Base-by-base conservation (phyloP, 2,797 vertebrate species). In the Tokudaia tokunoshimensis region DNA sequence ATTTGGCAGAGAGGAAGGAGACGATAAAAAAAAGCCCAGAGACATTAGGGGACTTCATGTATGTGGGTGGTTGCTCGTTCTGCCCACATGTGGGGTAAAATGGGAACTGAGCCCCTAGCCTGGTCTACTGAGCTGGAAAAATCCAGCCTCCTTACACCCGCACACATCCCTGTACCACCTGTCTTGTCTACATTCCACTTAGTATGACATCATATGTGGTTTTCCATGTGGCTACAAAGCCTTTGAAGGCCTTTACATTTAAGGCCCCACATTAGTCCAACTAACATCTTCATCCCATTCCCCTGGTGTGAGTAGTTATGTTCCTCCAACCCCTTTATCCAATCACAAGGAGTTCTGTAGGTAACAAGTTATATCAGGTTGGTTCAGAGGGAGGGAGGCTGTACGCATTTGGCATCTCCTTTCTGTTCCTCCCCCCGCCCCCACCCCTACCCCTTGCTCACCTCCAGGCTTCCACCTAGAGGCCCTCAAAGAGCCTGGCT, bases 261-360 rank as follows among this genome's bases (percentile, higher is more conserved):
- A 41, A 74, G 50, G 70, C 10, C 52, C 26, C 55, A 31, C 55
- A 31, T 14, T 59, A 22, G 65, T 70, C 72, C 83, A 91, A 9
- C 47, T 41, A 13, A 10, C 87, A 41, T 57, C 76, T 65, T 86
- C 63, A 75, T 8, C 12, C 24, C 41, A 92, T n/a, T 93, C 55
- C 34, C 63, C 44, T 80, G 29, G 59, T 47, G 17, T 59, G 34
- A 61, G 24, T 37, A 59, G 76, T 89, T 85, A 57, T 63, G 75
- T 91, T 80, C 75, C 63, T 92, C 47, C n/a, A 47, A 52, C n/a
- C 81, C 47, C 26, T 74, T 91, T 74, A 41, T 0, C 3, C 26
- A 79, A 85, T 57, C 87, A 24, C 87, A 70, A 94, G 8, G 59
- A 89, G 79, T 79, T 61, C 67, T 79, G 79, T 81, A 67, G 75